These are phyloP conservation scores for Apogon hyalosoma DNA, from an alignment of 2,797 vertebrate genomes.

Conservation along the genomic window DNA sequence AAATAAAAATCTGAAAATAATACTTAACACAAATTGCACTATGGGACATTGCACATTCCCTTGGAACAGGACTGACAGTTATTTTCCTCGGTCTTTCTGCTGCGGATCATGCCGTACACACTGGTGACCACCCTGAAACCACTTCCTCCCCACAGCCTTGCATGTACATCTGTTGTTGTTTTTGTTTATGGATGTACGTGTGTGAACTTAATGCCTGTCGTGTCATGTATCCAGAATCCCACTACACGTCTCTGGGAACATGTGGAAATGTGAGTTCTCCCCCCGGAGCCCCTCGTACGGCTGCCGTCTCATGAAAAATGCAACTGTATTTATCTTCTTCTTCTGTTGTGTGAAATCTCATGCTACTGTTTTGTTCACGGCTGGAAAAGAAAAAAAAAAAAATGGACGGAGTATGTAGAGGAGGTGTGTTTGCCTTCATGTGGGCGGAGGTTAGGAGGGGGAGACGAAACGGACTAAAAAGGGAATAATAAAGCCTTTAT, in stretches of 20 bases:
- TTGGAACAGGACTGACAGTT: too few species aligned
- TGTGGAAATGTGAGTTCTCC: conserved; percentile 15
- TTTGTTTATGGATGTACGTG: conserved; percentile 11
- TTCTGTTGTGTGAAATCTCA: conserved; percentile 57
- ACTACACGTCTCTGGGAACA: conserved; percentile 12
- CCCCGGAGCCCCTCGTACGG: conserved; percentile 32
- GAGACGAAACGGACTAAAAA: conserved; percentile 16
- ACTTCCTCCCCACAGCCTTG: neutral
- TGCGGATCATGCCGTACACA: too few species aligned
- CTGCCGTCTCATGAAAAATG: conserved; percentile 59
- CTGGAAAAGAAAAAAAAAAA: neutral
- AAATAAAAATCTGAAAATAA: too few species aligned
- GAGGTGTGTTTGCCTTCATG: conserved; percentile 30
- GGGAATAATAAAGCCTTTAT: conserved; percentile 59
- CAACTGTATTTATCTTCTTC: conserved; percentile 45
- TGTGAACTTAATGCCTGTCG: neutral
- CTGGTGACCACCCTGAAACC: neutral
- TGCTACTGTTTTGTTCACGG: conserved; percentile 21
- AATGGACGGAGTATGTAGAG: conserved; percentile 32
- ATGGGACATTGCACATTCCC: too few species aligned
- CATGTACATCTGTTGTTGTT: neutral
- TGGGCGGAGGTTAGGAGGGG: neutral
- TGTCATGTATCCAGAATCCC: conserved; percentile 7
- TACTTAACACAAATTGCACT: too few species aligned
- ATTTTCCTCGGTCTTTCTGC: too few species aligned